Evolutionary conservation across 1,140 invertebrate species (phyloP), one percentile per base, ranked within the genome.

Genomic region (Phocides pigmalion): DNA sequence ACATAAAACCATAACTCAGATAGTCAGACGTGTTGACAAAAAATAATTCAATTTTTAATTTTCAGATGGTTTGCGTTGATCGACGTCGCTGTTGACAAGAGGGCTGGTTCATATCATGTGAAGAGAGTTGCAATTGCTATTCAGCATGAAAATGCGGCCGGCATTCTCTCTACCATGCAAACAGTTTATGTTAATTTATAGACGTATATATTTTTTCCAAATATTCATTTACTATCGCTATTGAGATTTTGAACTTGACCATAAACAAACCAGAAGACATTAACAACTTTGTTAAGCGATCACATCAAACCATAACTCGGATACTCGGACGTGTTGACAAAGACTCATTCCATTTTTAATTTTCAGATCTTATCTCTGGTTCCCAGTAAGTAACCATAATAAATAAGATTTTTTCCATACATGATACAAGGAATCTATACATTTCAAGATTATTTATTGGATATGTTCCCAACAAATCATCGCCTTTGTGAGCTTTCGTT

Each of bases 391-490:
- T 75, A 72, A 76, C 49, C 35, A 66, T 66, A 73, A 81, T 79
- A 82, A 82, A 84, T 84, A 77, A 73, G 64, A 53, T 68, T 78
- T 80, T 85, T 82, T 81, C 72, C 78, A 67, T 70, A 74, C 66
- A 22, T 47, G 1, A 15, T 12, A 19, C 63, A 68, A 68, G 61
- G 65, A 64, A 72, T 68, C 39, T 64, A 66, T 70, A 76, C 56
- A 78, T 74, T 62, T 61, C 51, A 54, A 37, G 12, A 54, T 68
- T 84, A 84, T 87, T 84, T 84, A 84, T 81, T 72, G 68, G 69
- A 68, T 62, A 56, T 41, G 67, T 49, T 59, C 54, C 68, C 61
- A 81, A 89, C 86, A 89, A 89, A 86, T 89, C 84, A 87, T 86
- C 22, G 72, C 46, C 68, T 79, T 89, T 85, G 79, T 73, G 42